A percentile compares a stretch with the other conserved stretches of the same genome.
These are phyloP conservation scores for Ctenomys sociabilis DNA, from an alignment of 2,113 vertebrate genomes.

Conservation along the genomic window DNA sequence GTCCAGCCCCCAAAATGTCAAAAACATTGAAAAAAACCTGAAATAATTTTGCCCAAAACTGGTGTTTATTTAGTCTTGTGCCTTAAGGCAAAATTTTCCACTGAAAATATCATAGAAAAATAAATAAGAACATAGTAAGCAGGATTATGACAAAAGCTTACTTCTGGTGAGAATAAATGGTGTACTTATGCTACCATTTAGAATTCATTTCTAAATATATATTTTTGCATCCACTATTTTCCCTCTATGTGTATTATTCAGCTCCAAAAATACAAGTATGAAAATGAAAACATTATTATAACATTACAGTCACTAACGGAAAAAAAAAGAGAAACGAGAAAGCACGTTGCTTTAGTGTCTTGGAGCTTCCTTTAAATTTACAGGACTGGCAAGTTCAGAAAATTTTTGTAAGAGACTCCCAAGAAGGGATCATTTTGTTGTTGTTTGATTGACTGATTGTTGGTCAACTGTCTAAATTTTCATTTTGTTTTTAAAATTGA, in stretches of 20 bases:
- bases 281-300: constrained; percentile 21
- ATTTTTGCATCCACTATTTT: neutral
- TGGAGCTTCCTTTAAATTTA: neutral
- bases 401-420: neutral
- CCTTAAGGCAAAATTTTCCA: neutral
- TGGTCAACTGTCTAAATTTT: neutral
- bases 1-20: neutral
- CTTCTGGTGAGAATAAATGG: neutral
- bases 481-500: neutral
- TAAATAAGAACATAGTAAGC: neutral
- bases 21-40: neutral
- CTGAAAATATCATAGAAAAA: neutral
- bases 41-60: neutral
- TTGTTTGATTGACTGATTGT: neutral
- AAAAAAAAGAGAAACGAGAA: neutral
- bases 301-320: neutral
- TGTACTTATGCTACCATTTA: fast-evolving
- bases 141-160: neutral
- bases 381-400: neutral
- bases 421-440: neutral
- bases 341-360: neutral
- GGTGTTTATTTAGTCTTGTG: neutral
- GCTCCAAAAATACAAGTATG: neutral
- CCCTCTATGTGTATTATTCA: neutral
- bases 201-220: neutral